Evolutionary conservation across 2,888 invertebrate genomes (phyloP).

Genomic region (Gisinianus flammeolus): DNA sequence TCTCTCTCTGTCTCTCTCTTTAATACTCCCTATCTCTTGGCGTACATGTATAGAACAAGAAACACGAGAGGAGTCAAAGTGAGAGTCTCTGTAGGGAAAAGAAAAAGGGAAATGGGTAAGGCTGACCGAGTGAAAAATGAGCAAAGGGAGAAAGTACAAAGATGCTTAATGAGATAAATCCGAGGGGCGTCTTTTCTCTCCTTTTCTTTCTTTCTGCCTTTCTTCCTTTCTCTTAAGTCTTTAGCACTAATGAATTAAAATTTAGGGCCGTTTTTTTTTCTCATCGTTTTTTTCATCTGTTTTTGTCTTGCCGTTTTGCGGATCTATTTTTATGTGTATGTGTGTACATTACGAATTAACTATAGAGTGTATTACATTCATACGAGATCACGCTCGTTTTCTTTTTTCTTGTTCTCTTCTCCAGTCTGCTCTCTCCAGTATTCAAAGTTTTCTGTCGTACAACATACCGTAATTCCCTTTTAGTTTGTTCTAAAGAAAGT

Average conservation of each 20-base stretch:
- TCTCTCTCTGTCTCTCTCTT: not conserved
- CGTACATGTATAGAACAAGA: not conserved
- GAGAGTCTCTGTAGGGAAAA: not conserved
- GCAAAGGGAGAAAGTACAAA: constrained; percentile 4
- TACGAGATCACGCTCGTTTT: not conserved
- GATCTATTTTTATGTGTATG: not conserved
- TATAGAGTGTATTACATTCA: not conserved
- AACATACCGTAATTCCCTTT: not conserved
- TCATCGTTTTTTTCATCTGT: not conserved
- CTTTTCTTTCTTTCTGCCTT: not conserved
- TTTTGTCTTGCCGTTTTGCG: not conserved
- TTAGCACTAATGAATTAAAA: not conserved
- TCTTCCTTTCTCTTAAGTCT: not conserved
- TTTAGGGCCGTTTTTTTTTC: not conserved
- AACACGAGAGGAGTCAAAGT: not conserved
- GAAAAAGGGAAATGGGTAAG: not conserved
- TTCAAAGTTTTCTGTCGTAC: not conserved
- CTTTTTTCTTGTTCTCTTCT: not conserved
- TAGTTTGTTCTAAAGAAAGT: not conserved
- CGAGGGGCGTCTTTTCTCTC: constrained; percentile 21
- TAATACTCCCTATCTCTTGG: no score
- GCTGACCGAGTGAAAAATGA: constrained; percentile 28
- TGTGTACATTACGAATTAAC: not conserved
- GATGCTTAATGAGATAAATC: constrained; percentile 29
- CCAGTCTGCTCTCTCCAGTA: not conserved